phyloP scores from a whole-genome alignment of 2,113 vertebrate genomes.

The Protobothrops flavoviridis region DNA sequence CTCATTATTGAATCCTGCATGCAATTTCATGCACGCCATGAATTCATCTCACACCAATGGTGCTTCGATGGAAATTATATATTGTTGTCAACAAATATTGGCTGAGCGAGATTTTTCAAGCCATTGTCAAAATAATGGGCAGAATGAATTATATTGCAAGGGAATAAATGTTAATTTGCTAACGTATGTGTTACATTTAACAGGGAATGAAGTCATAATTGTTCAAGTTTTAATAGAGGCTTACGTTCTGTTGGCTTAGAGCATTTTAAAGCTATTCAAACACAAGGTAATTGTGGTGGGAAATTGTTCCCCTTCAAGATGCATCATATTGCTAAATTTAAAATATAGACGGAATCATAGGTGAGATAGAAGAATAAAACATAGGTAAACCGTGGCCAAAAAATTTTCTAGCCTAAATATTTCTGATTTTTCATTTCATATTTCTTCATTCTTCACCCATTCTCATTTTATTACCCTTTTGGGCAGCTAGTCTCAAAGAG shows the following conservation, averaged over 20 bases:
- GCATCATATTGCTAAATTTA: background rate
- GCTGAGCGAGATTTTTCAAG: conserved; percentile 32
- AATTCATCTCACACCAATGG: conserved; percentile 49
- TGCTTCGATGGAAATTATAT: conserved; percentile 32
- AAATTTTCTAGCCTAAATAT: background rate
- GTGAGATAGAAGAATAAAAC: background rate
- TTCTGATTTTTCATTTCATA: background rate
- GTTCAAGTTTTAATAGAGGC: background rate
- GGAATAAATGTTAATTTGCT: conserved; percentile 45
- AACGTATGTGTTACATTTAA: conserved; percentile 27
- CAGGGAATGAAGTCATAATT: background rate
- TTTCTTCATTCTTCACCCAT: background rate
- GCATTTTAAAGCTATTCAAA: background rate
- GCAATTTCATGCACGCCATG: conserved; percentile 61
- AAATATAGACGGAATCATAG: background rate
- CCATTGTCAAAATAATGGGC: conserved; percentile 40
- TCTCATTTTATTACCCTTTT: background rate
- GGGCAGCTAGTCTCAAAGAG: background rate
- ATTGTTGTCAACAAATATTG: conserved; percentile 51
- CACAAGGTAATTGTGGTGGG: background rate
- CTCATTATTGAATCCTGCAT: conserved; percentile 59
- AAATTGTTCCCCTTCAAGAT: background rate
- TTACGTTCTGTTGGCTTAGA: background rate
- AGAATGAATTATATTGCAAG: conserved; percentile 32
- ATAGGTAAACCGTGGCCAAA: background rate